Conservation (phyloP, 2,113 vertebrate genomes). For the Siphamia tubifer region DNA sequence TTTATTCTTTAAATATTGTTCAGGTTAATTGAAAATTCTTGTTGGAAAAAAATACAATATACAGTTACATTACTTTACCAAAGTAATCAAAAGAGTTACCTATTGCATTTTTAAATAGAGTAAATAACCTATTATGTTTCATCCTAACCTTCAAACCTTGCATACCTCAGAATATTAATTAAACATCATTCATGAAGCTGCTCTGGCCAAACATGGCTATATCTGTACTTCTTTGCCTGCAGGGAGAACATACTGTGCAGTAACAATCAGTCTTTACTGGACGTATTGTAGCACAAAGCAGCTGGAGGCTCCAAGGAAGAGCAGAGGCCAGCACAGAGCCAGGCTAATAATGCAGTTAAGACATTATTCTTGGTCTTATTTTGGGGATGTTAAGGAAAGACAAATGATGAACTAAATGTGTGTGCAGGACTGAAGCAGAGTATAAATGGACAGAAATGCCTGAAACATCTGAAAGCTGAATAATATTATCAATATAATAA, state of each 20-base stretch:
- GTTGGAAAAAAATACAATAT: too few relatives aligned
- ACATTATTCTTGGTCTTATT: background rate
- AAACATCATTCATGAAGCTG: conserved; percentile 13
- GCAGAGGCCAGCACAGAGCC: background rate
- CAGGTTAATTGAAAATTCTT: too few relatives aligned
- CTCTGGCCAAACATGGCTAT: background rate
- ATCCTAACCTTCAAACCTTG: background rate
- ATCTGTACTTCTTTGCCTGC: conserved; percentile 12
- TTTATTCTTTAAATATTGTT: too few relatives aligned
- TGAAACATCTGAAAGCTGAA: too few relatives aligned
- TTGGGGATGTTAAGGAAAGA: background rate
- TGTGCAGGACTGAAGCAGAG: background rate
- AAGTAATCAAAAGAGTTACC: too few relatives aligned
- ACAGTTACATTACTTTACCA: too few relatives aligned
- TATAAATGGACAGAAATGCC: background rate
- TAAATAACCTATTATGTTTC: too few relatives aligned
- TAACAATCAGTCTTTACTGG: conserved; percentile 30
- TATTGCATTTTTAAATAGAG: too few relatives aligned
- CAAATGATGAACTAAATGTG: background rate
- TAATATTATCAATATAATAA: too few relatives aligned
- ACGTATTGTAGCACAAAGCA: background rate
- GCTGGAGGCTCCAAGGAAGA: conserved; percentile 11
- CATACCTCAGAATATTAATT: conserved; percentile 11
- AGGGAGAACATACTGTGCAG: conserved; percentile 2
- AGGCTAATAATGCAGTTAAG: conserved; percentile 1